Conservation (phyloP, 2,888 invertebrate species). For the Meteorus cinctellus region DNA sequence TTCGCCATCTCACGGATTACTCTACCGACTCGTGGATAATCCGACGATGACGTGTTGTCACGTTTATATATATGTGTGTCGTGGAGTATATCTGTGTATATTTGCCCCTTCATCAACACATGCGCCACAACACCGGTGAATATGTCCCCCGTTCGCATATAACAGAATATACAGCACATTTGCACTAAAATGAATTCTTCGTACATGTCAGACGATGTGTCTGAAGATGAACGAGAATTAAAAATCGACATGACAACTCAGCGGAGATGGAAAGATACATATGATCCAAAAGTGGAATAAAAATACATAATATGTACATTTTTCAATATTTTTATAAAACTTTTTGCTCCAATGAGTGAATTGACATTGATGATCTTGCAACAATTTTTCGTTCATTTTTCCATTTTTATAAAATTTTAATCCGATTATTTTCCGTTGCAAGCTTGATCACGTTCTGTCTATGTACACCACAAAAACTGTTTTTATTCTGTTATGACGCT, state of each 20-base stretch:
- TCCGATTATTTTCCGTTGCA: no score
- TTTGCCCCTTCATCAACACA: slow-evolving; percentile 5
- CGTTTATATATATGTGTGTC: background rate
- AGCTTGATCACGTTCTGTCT: no score
- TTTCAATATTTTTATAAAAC: no score
- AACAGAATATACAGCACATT: background rate
- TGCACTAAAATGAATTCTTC: background rate
- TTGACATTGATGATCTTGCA: no score
- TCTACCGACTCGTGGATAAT: slow-evolving; percentile 15
- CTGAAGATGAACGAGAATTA: background rate
- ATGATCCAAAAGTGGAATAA: no score
- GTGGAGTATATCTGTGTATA: background rate
- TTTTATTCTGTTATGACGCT: no score
- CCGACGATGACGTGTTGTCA: background rate
- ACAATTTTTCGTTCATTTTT: no score
- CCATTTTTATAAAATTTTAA: no score
- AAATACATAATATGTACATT: no score
- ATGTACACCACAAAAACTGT: no score
- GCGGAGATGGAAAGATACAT: background rate
- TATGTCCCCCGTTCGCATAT: background rate
- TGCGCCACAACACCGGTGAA: slow-evolving; percentile 24
- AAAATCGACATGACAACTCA: background rate
- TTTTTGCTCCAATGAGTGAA: no score
- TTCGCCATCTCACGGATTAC: slow-evolving; percentile 25
- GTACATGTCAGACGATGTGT: background rate